Base-by-base conservation (phyloP, 2,888 invertebrate genomes). In the Idaea aversata region DNA sequence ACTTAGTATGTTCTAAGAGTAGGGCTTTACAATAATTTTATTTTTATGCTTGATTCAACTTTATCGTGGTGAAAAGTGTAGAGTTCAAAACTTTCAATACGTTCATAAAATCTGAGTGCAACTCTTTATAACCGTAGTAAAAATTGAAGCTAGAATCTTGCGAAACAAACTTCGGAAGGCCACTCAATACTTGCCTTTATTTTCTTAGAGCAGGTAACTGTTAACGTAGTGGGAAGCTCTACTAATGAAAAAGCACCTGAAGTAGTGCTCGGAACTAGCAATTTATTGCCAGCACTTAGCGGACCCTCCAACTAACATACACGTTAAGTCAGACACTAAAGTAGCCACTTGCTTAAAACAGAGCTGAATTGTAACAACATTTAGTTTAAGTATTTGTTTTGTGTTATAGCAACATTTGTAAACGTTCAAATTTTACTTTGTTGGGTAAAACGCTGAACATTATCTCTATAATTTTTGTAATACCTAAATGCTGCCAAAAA, bases 201-300 rank as follows among this genome's bases (percentile, higher is more conserved):
- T 73, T 69, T 64, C 64, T 72, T 66, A 68, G 68, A 62, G 73
- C 69, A 63, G 63, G 67, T 71, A 68, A 71, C 72, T 73, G 78
- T 80, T 80, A 76, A 75, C 76, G 76, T 76, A 76, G 75, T 76
- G 77, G 74, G 70, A 83, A 80, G 79, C 81, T 78, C 77, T 75
- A 76, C 79, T 84, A 87, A 88, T 86, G 86, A 86, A 85, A 84
- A 85, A 84, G 79, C 81, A 88, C 88, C 88, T 89, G 84, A 84
- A 85, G 82, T 81, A 83, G 80, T 82, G 80, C 82, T 81, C 77
- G 79, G 79, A 75, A 77, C 73, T 78, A 79, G 78, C 79, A 87
- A 90, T 90, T 90, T 90, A 90, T 89, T 81, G 83, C 82, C 70
- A 80, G 87, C 88, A 90, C 89, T 90, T 89, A 89, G 84, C 81